Evolutionary conservation across 2,888 invertebrate species (phyloP).

Genomic region (Hypolimnas misippus): DNA sequence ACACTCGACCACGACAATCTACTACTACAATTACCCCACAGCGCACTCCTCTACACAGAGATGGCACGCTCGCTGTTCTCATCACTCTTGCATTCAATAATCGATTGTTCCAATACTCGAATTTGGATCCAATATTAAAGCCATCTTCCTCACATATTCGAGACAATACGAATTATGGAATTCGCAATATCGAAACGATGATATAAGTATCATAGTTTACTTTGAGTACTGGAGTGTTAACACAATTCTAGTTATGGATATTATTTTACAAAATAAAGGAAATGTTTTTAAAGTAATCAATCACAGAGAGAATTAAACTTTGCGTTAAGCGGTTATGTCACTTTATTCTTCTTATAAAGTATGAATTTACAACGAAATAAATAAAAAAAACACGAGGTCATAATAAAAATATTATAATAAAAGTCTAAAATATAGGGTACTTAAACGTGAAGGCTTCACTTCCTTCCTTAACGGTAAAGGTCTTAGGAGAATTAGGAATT

Average conservation of each 20-base stretch:
- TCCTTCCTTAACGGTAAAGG: slow-evolving; percentile 30
- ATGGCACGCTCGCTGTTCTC: slow-evolving; percentile 21
- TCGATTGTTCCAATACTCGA: slow-evolving; percentile 38
- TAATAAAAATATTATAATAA: slow-evolving; percentile 13
- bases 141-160: slow-evolving; percentile 30
- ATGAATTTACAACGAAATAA: no score
- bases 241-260: background rate
- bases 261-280: no score
- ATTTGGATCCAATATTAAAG: slow-evolving; percentile 40
- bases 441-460: slow-evolving; percentile 26
- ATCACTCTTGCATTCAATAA: slow-evolving; percentile 38
- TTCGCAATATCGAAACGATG: slow-evolving; percentile 37
- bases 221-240: slow-evolving; percentile 16
- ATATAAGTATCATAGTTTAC: slow-evolving; percentile 25
- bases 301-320: background rate
- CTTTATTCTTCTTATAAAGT: no score
- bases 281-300: background rate
- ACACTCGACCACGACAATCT: slow-evolving; percentile 78
- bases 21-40: slow-evolving; percentile 73
- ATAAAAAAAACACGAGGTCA: background rate
- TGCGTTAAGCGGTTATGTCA: no score
- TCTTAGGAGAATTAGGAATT: slow-evolving; percentile 38
- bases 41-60: slow-evolving; percentile 41
- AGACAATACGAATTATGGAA: slow-evolving; percentile 41
- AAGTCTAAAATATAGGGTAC: slow-evolving; percentile 29